Base-by-base conservation (phyloP, 2,888 invertebrate species). In the Drosophila histrio region DNA sequence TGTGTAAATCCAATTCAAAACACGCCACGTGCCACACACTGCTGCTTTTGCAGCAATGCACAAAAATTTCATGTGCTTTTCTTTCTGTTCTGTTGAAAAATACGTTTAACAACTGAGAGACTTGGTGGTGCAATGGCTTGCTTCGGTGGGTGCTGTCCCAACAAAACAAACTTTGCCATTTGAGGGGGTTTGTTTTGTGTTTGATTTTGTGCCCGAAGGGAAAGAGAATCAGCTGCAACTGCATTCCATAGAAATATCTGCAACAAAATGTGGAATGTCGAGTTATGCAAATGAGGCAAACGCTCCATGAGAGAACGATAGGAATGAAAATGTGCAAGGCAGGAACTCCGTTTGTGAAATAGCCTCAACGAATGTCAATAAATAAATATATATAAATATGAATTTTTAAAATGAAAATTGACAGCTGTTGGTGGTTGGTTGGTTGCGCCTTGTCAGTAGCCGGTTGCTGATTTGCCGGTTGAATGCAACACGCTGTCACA, bases 1-100 rank as follows among this genome's bases (percentile, higher is more conserved):
- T 87, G 81, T 82, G 87, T 82, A 87, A 82, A 82, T 84, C 87
- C 84, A 80, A 84, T 81, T 75, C 85, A 82, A 84, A 82, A 82
- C 81, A 87, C 70, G 85, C 69, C 87, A 84, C 84, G 79, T 83
- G 70, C 46, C 21, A 56, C 46, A 32, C 8, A 36, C 19, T n/a
- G n/a, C n/a, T n/a, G n/a, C n/a, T n/a, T n/a, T n/a, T 30, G 53
- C 50, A 57, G 67, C 81, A 81, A 56, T 84, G 79, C 79, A 79
- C 59, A 71, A 68, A 73, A 79, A 39, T 39, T 61, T 44, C 43
- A 5, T 43, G 11, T 32, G 17, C 19, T 36, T 36, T 9, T 24
- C 50, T 53, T 68, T 15, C 30, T 36, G 15, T 50, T 58, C 28
- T 22, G 7, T 39, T 34, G 22, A 15, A 58, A 80, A 68, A 77